These are phyloP conservation scores for Philereme transversata DNA, from an alignment of 2,888 invertebrate species.

Conservation along the genomic window DNA sequence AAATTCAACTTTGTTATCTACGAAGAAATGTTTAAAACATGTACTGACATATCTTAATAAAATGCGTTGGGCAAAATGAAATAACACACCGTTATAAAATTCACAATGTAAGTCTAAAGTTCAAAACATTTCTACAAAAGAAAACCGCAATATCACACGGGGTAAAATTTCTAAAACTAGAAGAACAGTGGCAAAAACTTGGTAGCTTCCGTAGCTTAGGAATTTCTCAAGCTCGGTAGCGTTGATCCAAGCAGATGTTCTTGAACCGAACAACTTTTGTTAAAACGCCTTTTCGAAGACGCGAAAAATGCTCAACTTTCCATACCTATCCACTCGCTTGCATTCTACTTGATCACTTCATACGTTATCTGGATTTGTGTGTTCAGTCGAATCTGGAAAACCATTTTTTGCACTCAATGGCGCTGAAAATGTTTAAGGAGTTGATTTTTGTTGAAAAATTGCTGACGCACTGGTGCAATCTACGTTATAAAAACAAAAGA, in stretches of 20 bases:
- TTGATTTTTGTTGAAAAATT: slow-evolving; percentile 13
- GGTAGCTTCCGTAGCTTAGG: slow-evolving; percentile 28
- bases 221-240: slow-evolving; percentile 25
- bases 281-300: slow-evolving; percentile 31
- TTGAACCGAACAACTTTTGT: slow-evolving; percentile 28
- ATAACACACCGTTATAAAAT: neutral
- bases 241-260: slow-evolving; percentile 33
- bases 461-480: slow-evolving; percentile 10
- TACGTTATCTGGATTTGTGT: slow-evolving; percentile 22
- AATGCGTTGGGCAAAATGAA: too few species aligned
- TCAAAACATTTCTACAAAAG: neutral
- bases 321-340: slow-evolving; percentile 19
- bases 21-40: too few species aligned
- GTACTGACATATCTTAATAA: too few species aligned
- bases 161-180: slow-evolving; percentile 22
- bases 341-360: slow-evolving; percentile 28
- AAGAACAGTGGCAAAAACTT: slow-evolving; percentile 25
- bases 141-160: slow-evolving; percentile 8
- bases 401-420: slow-evolving; percentile 21
- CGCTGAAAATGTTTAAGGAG: slow-evolving; percentile 19
- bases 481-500: slow-evolving; percentile 13
- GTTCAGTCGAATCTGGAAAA: slow-evolving; percentile 16
- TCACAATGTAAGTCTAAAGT: neutral
- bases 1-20: too few species aligned
- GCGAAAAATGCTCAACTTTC: slow-evolving; percentile 30